Conservation (phyloP, 1,140 invertebrate genomes). For the Tetramorium simillimum region DNA sequence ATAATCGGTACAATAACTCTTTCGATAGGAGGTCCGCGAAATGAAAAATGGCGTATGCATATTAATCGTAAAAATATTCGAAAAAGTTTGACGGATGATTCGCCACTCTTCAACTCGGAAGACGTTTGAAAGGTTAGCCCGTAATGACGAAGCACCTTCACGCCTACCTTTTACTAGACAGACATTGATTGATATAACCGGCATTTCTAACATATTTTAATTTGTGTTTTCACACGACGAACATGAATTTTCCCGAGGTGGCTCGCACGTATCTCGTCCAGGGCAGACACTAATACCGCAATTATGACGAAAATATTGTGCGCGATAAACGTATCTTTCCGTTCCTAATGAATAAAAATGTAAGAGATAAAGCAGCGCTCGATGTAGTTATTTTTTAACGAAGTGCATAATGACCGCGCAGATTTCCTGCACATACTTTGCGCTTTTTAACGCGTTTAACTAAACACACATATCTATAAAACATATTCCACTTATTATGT, state of each 20-base stretch:
- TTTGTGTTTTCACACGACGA: slow-evolving; percentile 76
- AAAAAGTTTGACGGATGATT: slow-evolving; percentile 27
- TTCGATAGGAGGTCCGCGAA: neutral
- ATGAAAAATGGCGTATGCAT: slow-evolving; percentile 9
- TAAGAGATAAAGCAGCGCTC: slow-evolving; percentile 21
- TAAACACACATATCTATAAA: slow-evolving; percentile 31
- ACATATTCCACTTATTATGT: neutral
- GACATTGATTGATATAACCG: slow-evolving; percentile 74
- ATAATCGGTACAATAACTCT: neutral
- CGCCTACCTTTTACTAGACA: slow-evolving; percentile 66
- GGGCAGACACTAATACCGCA: slow-evolving; percentile 18
- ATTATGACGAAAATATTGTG: slow-evolving; percentile 50
- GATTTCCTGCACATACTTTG: neutral
- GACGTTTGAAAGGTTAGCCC: slow-evolving; percentile 16
- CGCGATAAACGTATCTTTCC: slow-evolving; percentile 33
- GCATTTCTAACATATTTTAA: slow-evolving; percentile 74
- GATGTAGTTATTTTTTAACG: slow-evolving; percentile 38
- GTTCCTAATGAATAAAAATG: slow-evolving; percentile 53
- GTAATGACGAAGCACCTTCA: slow-evolving; percentile 75
- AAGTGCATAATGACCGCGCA: slow-evolving; percentile 30
- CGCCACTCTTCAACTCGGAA: slow-evolving; percentile 1
- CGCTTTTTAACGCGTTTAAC: slow-evolving; percentile 6
- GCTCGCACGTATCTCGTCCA: slow-evolving; percentile 14
- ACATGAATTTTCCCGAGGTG: slow-evolving; percentile 64
- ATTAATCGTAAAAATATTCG: slow-evolving; percentile 27